Evolutionary conservation across 64 coral and sea anemone genomes (phyloP).

Genomic region (Porites australiensis): DNA sequence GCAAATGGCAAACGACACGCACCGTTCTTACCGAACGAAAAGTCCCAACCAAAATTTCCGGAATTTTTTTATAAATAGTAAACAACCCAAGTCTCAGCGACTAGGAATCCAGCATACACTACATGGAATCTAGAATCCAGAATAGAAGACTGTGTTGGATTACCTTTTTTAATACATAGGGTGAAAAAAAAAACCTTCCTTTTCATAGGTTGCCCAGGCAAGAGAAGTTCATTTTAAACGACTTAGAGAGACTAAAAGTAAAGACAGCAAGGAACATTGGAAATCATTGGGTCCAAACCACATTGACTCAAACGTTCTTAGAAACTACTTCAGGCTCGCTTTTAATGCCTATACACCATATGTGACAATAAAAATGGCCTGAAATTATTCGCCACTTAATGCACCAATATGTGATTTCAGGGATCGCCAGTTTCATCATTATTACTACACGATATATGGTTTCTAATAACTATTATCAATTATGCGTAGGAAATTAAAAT

Average conservation of each 20-base stretch:
- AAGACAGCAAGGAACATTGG: constrained; percentile 85
- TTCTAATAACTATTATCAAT: background rate
- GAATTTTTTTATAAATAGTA: no score
- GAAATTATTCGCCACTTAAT: background rate
- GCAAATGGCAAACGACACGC: no score
- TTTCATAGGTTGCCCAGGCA: constrained; percentile 74
- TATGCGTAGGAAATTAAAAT: background rate
- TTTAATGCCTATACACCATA: constrained; percentile 90
- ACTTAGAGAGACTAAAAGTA: constrained; percentile 70
- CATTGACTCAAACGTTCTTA: constrained; percentile 76
- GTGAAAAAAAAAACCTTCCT: background rate
- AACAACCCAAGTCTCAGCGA: no score
- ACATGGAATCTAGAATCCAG: no score
- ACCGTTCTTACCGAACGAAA: no score
- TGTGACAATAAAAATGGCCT: constrained; percentile 41
- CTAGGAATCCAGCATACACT: no score
- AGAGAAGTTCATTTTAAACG: constrained; percentile 79
- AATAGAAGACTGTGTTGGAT: no score
- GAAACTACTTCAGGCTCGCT: constrained; percentile 81
- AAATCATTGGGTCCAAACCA: constrained; percentile 54
- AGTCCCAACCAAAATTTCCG: no score
- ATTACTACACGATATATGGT: background rate
- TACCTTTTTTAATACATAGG: no score
- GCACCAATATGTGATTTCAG: background rate
- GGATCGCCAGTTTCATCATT: background rate